Conservation (phyloP, 1,140 invertebrate species). For the Cydia splendana region DNA sequence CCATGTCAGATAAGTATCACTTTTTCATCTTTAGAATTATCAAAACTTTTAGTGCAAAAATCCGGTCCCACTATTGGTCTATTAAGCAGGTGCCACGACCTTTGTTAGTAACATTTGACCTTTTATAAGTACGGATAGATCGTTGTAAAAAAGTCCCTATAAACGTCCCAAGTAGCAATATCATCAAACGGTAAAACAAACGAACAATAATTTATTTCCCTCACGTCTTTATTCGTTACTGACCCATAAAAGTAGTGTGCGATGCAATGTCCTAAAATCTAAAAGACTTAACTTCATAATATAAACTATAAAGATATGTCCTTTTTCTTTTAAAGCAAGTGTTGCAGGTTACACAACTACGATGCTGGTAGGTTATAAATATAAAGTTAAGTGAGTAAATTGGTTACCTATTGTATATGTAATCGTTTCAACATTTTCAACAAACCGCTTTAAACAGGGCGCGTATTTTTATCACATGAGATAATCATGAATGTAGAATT, state of each 20-base stretch:
- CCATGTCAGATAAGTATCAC: too few relatives aligned
- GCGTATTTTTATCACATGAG: background rate
- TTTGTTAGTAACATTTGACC: too few relatives aligned
- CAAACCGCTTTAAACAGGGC: background rate
- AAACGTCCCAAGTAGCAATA: background rate
- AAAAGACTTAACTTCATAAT: background rate
- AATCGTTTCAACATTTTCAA: background rate
- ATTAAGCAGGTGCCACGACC: too few relatives aligned
- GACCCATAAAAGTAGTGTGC: conserved; percentile 11
- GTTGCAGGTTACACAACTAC: background rate
- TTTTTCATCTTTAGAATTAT: too few relatives aligned
- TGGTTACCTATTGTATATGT: background rate
- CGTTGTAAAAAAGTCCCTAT: too few relatives aligned
- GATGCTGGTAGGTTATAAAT: background rate
- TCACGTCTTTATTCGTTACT: conserved; percentile 10
- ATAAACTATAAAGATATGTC: background rate
- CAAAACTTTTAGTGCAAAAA: too few relatives aligned
- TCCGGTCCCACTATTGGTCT: too few relatives aligned
- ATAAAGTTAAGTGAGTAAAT: background rate
- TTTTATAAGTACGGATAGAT: too few relatives aligned
- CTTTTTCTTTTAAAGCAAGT: background rate
- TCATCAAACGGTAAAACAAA: background rate
- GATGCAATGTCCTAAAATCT: background rate
- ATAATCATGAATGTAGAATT: background rate
- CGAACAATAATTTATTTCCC: background rate